phyloP scores from a whole-genome alignment of 2,113 vertebrate genomes.

The Globicephala melas region DNA sequence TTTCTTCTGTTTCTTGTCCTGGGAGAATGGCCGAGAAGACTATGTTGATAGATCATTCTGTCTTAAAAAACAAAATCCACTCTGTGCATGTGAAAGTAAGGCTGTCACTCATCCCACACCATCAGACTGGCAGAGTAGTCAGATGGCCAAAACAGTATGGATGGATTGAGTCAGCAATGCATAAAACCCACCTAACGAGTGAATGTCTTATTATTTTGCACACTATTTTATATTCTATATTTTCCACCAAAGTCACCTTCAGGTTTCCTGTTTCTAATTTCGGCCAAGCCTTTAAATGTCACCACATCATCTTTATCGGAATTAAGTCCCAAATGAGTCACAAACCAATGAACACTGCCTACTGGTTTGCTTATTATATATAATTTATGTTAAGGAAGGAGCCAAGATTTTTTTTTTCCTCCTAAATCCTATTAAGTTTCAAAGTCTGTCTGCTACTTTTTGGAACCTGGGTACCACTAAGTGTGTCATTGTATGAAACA shows the following conservation, averaged over 20 bases:
- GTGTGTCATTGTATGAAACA: conserved; percentile 19
- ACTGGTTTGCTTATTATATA: conserved; percentile 37
- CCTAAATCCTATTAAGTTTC: neutral
- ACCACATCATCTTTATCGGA: neutral
- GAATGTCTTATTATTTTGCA: neutral
- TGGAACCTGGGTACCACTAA: neutral
- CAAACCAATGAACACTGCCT: neutral
- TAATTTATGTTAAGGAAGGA: neutral
- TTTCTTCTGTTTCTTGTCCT: neutral
- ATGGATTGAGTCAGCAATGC: neutral
- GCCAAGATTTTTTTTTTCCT: neutral
- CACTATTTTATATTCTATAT: neutral
- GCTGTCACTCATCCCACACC: too few relatives aligned
- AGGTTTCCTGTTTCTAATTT: conserved; percentile 54
- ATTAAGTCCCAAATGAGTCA: conserved; percentile 43
- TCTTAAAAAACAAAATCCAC: neutral
- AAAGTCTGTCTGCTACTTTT: neutral
- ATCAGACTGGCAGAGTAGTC: neutral
- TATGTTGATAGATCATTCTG: neutral
- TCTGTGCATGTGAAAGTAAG: neutral
- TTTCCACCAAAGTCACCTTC: conserved; percentile 20
- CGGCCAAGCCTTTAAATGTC: conserved; percentile 47
- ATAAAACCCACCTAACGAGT: neutral
- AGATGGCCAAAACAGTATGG: neutral
- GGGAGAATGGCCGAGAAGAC: neutral